Evolutionary conservation across 64 coral and sea anemone genomes (phyloP), one percentile per base, ranked within the genome.

Genomic region (Montipora foliosa): DNA sequence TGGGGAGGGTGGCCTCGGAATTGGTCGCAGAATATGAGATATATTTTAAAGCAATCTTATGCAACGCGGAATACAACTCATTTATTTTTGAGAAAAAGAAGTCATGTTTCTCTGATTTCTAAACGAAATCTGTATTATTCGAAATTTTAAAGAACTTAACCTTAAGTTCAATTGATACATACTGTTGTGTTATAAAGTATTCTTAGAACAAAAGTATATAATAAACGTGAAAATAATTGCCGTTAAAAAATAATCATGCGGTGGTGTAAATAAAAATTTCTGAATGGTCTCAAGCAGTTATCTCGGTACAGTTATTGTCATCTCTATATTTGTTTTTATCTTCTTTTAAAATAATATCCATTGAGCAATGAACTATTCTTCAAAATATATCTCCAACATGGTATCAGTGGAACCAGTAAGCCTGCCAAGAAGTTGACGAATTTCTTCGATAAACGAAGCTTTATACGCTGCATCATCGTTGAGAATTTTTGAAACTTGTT

Each of bases 401-500:
- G 96, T 97, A 25, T 93, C 82, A 70, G 93, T 92, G 45, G 95
- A 71, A 25, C 96, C 96, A 10, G 78, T 83, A 4, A 97, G 72
- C 50, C 86, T 91, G 4, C 96, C 96, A 5, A 97, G 85, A 66
- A 97, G 87, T 17, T 97, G 96, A 16, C 96, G 96, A 46, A 97
- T 97, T 85, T 97, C 96, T 59, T 97, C 96, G 44, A 97, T 97
- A 49, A 97, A 97, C 5, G 96, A 94, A 17, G 96, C 96, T 29
- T 97, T 97, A 9, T 97, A 97, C 0, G 96, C 77, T 0, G 83
- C 83, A 6, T 97, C 96, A 62, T 97, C 96, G 78, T 91, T 77
- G 10, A 97, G 49, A 69, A 97, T 95, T 83, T 92, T 97, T 44
- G 92, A 75, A 3, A 97, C 82, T 82, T 97, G 96, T 78, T 97